phyloP scores from a whole-genome alignment of 2,113 vertebrate genomes.

The Atractosteus spatula region DNA sequence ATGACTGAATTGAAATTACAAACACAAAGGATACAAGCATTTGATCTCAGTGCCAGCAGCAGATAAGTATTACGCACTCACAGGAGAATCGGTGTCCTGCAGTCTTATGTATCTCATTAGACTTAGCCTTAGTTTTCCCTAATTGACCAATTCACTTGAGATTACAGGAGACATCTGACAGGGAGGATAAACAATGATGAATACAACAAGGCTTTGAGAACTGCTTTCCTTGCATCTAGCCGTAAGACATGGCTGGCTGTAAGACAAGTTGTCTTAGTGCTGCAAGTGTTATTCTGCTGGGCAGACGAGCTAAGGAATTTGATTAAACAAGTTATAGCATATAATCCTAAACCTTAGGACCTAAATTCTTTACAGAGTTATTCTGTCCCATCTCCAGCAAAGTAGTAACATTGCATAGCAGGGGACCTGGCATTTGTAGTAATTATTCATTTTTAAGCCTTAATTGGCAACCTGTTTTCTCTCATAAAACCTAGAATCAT shows the following conservation, averaged over 20 bases:
- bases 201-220: too few species aligned
- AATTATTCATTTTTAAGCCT: neutral
- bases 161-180: neutral
- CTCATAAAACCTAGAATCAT: neutral
- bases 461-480: constrained; percentile 2
- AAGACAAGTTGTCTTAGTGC: too few species aligned
- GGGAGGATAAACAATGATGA: too few species aligned
- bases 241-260: too few species aligned
- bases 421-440: neutral
- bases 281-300: too few species aligned
- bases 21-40: constrained; percentile 48
- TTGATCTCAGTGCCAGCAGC: constrained; percentile 56
- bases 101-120: constrained; percentile 55
- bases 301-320: too few species aligned
- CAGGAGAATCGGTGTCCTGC: constrained; percentile 48
- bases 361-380: neutral
- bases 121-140: constrained; percentile 31
- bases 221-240: too few species aligned
- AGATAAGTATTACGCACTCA: constrained; percentile 57
- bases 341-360: neutral
- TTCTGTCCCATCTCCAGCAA: neutral
- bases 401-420: neutral
- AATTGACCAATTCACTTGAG: neutral
- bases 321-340: too few species aligned
- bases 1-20: constrained; percentile 56